Conservation (phyloP, 2,888 invertebrate genomes). For the Resseliella maxima region DNA sequence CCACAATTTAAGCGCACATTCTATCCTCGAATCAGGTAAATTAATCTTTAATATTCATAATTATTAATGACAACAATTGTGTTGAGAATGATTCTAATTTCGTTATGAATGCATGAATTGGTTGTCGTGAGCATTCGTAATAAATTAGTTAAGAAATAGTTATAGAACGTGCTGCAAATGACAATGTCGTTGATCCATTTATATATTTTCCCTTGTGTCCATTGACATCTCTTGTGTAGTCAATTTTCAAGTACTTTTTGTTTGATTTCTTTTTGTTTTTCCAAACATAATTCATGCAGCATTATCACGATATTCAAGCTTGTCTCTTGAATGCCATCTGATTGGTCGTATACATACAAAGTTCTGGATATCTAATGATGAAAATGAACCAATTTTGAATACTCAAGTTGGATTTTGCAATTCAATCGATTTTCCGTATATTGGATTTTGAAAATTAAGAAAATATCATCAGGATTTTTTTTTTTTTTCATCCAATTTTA, state of each 20-base stretch:
- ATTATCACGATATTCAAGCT: not conserved
- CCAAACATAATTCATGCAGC: not conserved
- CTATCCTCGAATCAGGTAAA: no score
- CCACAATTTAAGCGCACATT: no score
- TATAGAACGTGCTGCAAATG: no score
- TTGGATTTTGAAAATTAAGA: slow-evolving; percentile 29
- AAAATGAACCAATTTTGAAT: no score
- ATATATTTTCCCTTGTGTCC: no score
- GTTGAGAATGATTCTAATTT: not conserved
- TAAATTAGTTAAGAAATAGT: no score
- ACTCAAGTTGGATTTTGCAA: no score
- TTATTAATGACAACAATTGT: not conserved
- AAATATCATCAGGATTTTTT: not conserved
- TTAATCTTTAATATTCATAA: not conserved
- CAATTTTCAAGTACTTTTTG: no score
- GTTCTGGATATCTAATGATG: no score
- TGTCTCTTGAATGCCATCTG: slow-evolving; percentile 23
- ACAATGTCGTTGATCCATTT: no score
- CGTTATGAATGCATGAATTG: not conserved
- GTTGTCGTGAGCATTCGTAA: not conserved
- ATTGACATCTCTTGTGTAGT: no score
- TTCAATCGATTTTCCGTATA: not conserved
- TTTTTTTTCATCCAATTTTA: not conserved
- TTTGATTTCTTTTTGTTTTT: not conserved
- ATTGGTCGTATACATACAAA: no score